Evolutionary conservation across 1,140 invertebrate genomes (phyloP), one percentile per base, ranked within the genome.

Genomic region (Oncopeltus fasciatus): DNA sequence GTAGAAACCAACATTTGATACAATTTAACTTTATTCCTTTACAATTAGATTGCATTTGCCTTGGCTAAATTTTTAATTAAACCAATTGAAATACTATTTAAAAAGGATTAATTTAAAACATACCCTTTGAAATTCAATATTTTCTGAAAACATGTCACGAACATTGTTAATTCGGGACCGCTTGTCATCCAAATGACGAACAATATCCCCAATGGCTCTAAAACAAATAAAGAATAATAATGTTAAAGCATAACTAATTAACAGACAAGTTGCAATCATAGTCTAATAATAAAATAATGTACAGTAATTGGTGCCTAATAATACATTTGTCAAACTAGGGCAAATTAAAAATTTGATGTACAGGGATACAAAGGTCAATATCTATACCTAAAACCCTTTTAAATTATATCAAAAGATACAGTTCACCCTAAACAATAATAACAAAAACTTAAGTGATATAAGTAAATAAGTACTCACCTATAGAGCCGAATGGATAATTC

Each of bases 141-240:
- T 68, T 20, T 74, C 69, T 47, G 72, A 69, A 67, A 80, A 79
- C 63, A 80, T 66, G 61, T 79, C 77, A n/a, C 66, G 58, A 20
- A 75, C 69, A 61, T 69, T 73, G 44, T 70, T 64, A n/a, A 73
- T 75, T 63, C 68, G 69, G 61, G 67, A 71, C 59, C 73, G 75
- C 43, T 76, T 71, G 31, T 77, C 75, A 31, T 79, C 77, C 31
- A 79, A 70, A 60, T 71, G 72, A 60, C 74, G 74, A 4, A 71
- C 71, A 59, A 76, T 67, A 60, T 78, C 76, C 2, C 73, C 74
- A 64, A 74, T 71, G 49, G 70, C 70, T 66, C 77, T 79, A 53
- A 49, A 68, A 69, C 66, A 47, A 26, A 26, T 24, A 26, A 56
- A 29, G 8, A 8, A 60, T 11, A n/a, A n/a, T n/a, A n/a, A n/a